A percentile compares a stretch with the other conserved stretches of the same genome.
Evolutionary conservation across 2,113 vertebrate genomes (phyloP).

Genomic region (Pollachius pollachius): DNA sequence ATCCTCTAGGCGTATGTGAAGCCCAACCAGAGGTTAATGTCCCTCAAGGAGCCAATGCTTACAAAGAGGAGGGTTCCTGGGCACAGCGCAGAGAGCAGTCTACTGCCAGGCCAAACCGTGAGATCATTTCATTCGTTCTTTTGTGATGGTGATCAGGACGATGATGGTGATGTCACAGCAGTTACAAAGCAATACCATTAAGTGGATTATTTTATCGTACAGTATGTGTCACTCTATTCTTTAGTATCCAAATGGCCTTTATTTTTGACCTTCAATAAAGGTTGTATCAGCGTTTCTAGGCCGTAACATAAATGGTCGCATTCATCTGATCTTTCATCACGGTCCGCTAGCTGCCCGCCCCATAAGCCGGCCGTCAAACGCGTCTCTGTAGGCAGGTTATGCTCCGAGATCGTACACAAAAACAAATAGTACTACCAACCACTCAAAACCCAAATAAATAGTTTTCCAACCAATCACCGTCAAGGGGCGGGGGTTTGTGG

Average conservation of each 20-base stretch:
- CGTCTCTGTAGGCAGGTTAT: too few relatives aligned
- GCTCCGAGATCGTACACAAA: too few relatives aligned
- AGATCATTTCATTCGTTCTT: conserved; percentile 3
- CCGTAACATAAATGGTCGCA: too few relatives aligned
- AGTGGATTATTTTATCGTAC: neutral
- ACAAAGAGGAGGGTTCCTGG: neutral
- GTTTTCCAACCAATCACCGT: too few relatives aligned
- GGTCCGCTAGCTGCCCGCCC: too few relatives aligned
- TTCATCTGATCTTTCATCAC: too few relatives aligned
- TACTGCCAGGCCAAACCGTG: conserved; percentile 15
- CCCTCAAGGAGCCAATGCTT: conserved; percentile 13
- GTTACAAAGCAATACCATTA: too few relatives aligned
- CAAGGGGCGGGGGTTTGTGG: neutral
- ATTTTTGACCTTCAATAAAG: neutral
- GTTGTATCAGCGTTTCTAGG: too few relatives aligned
- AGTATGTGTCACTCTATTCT: neutral
- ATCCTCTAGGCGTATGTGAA: conserved; percentile 30
- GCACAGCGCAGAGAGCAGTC: conserved; percentile 1
- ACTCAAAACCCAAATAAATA: too few relatives aligned
- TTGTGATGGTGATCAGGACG: neutral
- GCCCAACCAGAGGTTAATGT: conserved; percentile 14
- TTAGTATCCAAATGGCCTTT: neutral
- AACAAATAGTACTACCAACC: too few relatives aligned
- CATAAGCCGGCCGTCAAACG: too few relatives aligned
- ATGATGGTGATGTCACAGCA: neutral